Base-by-base conservation (phyloP, 2,888 invertebrate genomes). In the Brenthis ino region DNA sequence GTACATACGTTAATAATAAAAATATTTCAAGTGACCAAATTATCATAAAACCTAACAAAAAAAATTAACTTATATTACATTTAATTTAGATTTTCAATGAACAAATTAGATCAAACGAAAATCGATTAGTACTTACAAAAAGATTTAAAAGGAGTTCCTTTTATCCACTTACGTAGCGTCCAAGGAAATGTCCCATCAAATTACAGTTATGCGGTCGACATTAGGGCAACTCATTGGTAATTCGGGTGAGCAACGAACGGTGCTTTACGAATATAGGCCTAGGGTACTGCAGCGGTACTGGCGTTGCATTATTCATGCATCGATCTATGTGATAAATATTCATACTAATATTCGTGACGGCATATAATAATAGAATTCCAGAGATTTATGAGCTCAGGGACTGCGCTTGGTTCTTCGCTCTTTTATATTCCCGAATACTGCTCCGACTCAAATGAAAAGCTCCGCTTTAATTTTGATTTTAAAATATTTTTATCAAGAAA, bases 181-280 rank as follows among this genome's bases (percentile, higher is more conserved):
- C 51, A 20, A 68, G 72, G 72, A 72, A 68, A 70, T 66, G 57
- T 53, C 66, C 66, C 56, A 72, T 70, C 70, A 67, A 69, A 61
- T 67, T 58, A 70, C 72, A 65, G 73, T 73, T 72, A 72, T 64
- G 64, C 57, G 64, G 14, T 65, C 72, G 64, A 74, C 68, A 66
- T 67, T 68, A 73, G 67, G 71, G 60, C 51, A 65, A 33, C 65
- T 72, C 71, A 72, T 75, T 74, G 69, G 69, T 69, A 74, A 75
- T 73, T 74, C 73, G 73, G 70, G 55, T 75, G 64, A 73, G 77
- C 68, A 73, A 77, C 79, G 77, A 77, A 75, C 77, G 79, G 77
- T 78, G 80, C 79, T 67, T 57, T 58, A 64, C 48, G 64, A 64
- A 68, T 69, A 70, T 66, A 70, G 64, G 66, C 68, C 68, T 70